Conservation (phyloP, 2,888 invertebrate species). For the Nymphalis urticae region DNA sequence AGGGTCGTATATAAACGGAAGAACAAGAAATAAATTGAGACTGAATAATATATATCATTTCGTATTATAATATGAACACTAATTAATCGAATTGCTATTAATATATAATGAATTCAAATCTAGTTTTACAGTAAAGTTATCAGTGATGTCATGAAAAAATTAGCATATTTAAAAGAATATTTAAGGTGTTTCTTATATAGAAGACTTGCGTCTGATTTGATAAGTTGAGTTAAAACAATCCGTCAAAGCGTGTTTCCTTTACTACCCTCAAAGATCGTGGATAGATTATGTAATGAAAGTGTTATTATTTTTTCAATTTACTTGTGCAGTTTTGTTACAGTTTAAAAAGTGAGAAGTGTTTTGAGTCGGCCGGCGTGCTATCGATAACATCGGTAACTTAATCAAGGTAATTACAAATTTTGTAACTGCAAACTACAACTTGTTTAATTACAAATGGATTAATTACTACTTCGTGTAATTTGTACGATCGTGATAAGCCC, state of each 20-base stretch:
- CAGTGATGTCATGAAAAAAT: not conserved
- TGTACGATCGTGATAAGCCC: conserved; percentile 27
- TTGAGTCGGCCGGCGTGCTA: not conserved
- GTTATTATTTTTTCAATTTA: not conserved
- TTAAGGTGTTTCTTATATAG: not conserved
- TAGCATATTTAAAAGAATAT: not conserved
- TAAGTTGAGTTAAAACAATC: no score
- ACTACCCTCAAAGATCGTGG: not conserved
- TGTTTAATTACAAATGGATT: conserved; percentile 31
- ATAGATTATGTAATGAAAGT: not conserved
- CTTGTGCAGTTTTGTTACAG: not conserved
- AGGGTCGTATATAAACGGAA: no score
- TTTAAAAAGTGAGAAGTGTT: not conserved
- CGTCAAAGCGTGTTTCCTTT: not conserved
- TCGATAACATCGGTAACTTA: conserved; percentile 22
- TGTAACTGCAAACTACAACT: conserved; percentile 27
- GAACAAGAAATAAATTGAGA: no score
- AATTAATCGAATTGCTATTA: no score
- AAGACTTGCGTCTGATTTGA: not conserved
- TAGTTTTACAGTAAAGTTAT: not conserved
- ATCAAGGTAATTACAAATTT: conserved; percentile 24
- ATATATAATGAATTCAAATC: not conserved
- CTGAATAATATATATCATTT: no score
- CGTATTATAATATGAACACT: no score
- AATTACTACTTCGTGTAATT: conserved; percentile 29